Base-by-base conservation (phyloP, 2,797 vertebrate genomes). In the Schizopygopsis malacanthus region DNA sequence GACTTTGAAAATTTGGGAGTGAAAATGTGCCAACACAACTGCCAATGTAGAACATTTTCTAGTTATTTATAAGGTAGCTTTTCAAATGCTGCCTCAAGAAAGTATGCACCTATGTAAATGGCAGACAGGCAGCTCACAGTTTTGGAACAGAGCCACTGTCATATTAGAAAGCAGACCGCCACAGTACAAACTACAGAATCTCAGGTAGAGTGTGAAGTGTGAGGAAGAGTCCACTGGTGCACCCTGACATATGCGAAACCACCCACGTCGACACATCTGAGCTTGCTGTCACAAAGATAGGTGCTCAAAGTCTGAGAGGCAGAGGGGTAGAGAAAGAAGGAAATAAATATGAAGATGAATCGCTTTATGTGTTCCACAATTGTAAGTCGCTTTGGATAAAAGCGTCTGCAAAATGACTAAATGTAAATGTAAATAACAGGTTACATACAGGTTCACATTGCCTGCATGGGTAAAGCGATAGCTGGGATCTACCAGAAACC, bases 121-220 rank as follows among this genome's bases (percentile, higher is more conserved):
- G 15, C 18, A 71, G 33, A 69, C 63, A 82, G 47, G 33, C 67
- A 82, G 37, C 67, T 71, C 22, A 56, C 33, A 71, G 54, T 56
- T 71, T 82, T 56, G 50, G 33, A 71, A 56, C 67, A 82, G 67
- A 82, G 67, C 67, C 50, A 54, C 67, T 54, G 63, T 81, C 67
- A 71, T 70, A 82, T 71, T 70, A 71, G 50, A 71, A 56, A 56
- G 37, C 50, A 39, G 47, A 71, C 20, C 41, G 80, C 22, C 80
- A 82, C 67, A 54, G 67, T 82, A 54, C 63, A 82, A 56, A 70
- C 67, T 54, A 28, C 63, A 70, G 80, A 39, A 71, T 56, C 63
- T 81, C 43, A 81, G 50, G 65, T 82, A 56, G 43, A 56, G 67
- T 56, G 67, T 82, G 37, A 82, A 71, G 47, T 71, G 67, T 71